A percentile compares a stretch with the other conserved stretches of the same genome.
Evolutionary conservation across 2,888 invertebrate genomes (phyloP).

Genomic region (Phanerotoma sp.): DNA sequence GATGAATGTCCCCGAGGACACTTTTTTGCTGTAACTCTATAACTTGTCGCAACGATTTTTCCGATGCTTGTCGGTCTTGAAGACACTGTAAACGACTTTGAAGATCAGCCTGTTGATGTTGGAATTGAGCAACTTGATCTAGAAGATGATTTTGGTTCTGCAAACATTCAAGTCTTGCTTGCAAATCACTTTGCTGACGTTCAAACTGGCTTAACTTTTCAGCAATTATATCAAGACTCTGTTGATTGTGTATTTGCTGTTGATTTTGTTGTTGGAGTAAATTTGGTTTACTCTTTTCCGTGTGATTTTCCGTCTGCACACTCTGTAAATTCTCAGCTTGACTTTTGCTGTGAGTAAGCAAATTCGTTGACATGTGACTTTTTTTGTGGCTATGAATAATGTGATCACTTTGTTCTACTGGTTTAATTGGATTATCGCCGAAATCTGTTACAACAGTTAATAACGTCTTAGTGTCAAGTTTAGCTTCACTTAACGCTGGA

Average conservation of each 20-base stretch:
- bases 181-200: slow-evolving; percentile 52
- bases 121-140: slow-evolving; percentile 53
- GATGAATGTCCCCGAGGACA: slow-evolving; percentile 32
- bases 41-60: slow-evolving; percentile 41
- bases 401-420: slow-evolving; percentile 50
- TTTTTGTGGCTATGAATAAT: slow-evolving; percentile 55
- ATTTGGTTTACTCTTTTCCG: slow-evolving; percentile 33
- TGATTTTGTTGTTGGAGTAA: slow-evolving; percentile 38
- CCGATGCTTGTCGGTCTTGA: slow-evolving; percentile 46
- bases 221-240: slow-evolving; percentile 51
- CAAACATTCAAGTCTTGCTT: slow-evolving; percentile 52
- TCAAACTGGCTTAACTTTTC: slow-evolving; percentile 54
- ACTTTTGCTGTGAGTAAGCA: slow-evolving; percentile 48
- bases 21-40: slow-evolving; percentile 39
- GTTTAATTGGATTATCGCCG: slow-evolving; percentile 42
- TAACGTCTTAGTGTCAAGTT: slow-evolving; percentile 46
- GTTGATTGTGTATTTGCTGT: slow-evolving; percentile 50
- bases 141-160: slow-evolving; percentile 55
- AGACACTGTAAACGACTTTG: slow-evolving; percentile 49
- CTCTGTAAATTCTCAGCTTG: slow-evolving; percentile 45
- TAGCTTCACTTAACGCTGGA: slow-evolving; percentile 50
- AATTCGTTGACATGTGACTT: slow-evolving; percentile 41
- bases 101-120: slow-evolving; percentile 50
- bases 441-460: slow-evolving; percentile 51
- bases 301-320: slow-evolving; percentile 35